These are phyloP conservation scores for Turnix velox DNA, from an alignment of 2,113 vertebrate species.

Conservation along the genomic window DNA sequence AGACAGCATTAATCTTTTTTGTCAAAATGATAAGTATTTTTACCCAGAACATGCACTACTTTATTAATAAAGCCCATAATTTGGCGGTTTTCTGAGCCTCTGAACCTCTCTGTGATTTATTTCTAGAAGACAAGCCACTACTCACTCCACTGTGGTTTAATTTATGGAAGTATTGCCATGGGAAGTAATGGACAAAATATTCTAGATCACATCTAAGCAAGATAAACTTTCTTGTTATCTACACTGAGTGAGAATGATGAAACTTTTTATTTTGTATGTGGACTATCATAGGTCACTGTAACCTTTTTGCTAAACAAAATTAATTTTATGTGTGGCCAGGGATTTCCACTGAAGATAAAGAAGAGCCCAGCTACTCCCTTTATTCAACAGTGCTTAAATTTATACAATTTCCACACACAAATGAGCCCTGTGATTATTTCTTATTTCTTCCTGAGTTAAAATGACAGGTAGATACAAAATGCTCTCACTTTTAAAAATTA, in stretches of 20 bases:
- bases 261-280: neutral
- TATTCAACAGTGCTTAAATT: neutral
- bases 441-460: neutral
- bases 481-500: neutral
- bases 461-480: neutral
- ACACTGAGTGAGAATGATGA: neutral
- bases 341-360: neutral
- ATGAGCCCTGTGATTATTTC: neutral
- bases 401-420: neutral
- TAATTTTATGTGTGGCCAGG: neutral
- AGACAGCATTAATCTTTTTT: neutral
- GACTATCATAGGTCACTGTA: neutral
- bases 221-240: neutral
- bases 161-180: neutral
- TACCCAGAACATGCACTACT: neutral
- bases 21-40: neutral
- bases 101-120: neutral
- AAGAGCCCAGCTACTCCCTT: neutral
- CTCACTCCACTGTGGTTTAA: neutral
- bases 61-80: neutral
- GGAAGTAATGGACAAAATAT: neutral
- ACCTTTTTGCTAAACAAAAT: neutral
- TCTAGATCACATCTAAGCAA: neutral
- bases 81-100: neutral
- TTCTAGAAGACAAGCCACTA: neutral